Evolutionary conservation across 2,888 invertebrate genomes (phyloP).

Genomic region (Diarsia mendica): DNA sequence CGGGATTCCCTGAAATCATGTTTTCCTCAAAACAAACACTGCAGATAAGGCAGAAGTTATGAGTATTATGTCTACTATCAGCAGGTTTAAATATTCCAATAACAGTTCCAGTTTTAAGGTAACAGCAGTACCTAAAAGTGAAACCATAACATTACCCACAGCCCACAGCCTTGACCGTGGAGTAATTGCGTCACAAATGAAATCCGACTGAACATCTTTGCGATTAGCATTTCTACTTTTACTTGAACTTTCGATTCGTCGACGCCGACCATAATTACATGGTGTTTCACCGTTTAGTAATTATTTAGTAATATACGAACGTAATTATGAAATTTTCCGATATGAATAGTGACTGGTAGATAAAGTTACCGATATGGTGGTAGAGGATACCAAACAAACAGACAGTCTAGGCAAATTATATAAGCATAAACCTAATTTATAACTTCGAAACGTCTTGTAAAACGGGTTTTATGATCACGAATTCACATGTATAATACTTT

Average conservation of each 20-base stretch:
- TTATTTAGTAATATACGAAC: conserved; percentile 11
- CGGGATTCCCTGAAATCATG: conserved; percentile 8
- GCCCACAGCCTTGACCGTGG: conserved; percentile 68
- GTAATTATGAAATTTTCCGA: conserved; percentile 2
- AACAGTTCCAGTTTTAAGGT: conserved; percentile 14
- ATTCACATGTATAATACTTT: conserved; percentile 45
- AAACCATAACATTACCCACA: conserved; percentile 72
- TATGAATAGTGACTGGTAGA: not conserved
- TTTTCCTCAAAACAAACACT: conserved; percentile 13
- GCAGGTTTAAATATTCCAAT: not conserved
- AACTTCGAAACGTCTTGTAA: conserved; percentile 35
- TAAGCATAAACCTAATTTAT: conserved; percentile 20
- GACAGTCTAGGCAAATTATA: conserved; percentile 22
- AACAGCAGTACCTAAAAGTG: conserved; percentile 71
- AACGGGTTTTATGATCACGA: conserved; percentile 44
- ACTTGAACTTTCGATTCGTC: conserved; percentile 81
- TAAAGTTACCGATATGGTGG: not conserved
- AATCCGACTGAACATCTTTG: conserved; percentile 72
- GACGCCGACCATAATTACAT: conserved; percentile 68
- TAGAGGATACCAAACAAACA: conserved; percentile 13
- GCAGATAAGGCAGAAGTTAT: not conserved
- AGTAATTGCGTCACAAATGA: conserved; percentile 78
- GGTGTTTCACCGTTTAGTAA: conserved; percentile 61
- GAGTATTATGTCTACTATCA: not conserved
- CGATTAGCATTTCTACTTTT: conserved; percentile 83